A percentile compares a stretch with the other conserved stretches of the same genome.
phyloP scores from a whole-genome alignment of 92 coral and sea anemone species.

The Meandrina meandrites region DNA sequence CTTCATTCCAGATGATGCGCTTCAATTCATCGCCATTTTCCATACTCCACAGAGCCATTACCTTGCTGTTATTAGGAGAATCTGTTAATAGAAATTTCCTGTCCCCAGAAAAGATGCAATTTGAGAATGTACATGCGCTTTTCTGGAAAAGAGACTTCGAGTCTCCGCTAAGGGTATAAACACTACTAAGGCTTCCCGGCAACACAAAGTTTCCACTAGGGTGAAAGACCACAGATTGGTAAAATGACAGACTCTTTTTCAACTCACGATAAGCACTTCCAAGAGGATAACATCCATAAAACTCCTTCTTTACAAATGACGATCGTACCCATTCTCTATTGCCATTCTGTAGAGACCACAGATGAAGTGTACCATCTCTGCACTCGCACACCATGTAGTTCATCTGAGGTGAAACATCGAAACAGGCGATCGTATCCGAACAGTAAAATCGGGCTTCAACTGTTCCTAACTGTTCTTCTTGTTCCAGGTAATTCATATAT shows the following conservation, averaged over 20 bases:
- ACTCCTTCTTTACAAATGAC: background rate
- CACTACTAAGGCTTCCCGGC: no score
- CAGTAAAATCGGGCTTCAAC: slow-evolving; percentile 18
- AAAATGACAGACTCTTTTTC: background rate
- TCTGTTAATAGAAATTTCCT: background rate
- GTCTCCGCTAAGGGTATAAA: background rate
- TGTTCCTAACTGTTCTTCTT: background rate
- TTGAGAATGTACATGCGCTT: slow-evolving; percentile 6
- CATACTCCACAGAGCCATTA: background rate
- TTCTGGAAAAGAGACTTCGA: background rate
- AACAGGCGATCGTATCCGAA: slow-evolving; percentile 8
- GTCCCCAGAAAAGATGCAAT: background rate
- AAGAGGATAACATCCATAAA: background rate
- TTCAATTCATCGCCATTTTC: background rate
- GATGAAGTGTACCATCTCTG: slow-evolving; percentile 25
- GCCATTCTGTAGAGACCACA: slow-evolving; percentile 26
- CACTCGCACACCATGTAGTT: slow-evolving; percentile 27
- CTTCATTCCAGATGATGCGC: background rate
- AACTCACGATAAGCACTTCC: background rate
- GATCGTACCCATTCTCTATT: slow-evolving; percentile 13
- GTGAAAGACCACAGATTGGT: background rate
- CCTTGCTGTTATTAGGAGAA: background rate
- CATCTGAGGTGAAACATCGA: slow-evolving; percentile 31
- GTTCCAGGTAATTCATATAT: slow-evolving; percentile 1
- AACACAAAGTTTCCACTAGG: no score